Evolutionary conservation across 30 jellyfish, hydroid and myxozoan species (phyloP).

Genomic region (Cassiopea xamachana): DNA sequence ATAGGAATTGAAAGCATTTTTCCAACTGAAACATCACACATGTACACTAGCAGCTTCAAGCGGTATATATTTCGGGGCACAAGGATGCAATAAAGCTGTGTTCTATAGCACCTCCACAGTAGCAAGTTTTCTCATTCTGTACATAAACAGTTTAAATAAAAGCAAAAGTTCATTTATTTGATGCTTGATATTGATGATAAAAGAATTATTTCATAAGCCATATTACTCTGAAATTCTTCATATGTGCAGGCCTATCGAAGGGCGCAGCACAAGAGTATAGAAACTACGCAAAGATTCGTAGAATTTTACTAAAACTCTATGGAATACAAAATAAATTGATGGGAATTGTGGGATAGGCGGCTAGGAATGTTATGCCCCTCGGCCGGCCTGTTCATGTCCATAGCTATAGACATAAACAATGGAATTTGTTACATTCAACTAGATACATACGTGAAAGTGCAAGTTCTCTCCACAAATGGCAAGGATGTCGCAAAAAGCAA

Average conservation of each 20-base stretch:
- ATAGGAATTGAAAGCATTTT: too few relatives aligned
- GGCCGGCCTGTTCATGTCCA: not conserved
- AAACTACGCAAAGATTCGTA: not conserved
- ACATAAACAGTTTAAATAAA: too few relatives aligned
- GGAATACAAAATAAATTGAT: not conserved
- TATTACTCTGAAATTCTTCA: not conserved
- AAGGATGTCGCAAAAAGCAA: constrained; percentile 92
- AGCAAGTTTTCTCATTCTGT: too few relatives aligned
- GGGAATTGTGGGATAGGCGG: not conserved
- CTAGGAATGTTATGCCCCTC: not conserved
- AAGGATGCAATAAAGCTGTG: too few relatives aligned
- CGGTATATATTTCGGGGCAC: too few relatives aligned
- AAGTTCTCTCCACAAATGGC: constrained; percentile 88
- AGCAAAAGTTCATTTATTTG: too few relatives aligned
- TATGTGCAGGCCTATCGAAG: not conserved
- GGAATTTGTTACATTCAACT: constrained; percentile 22
- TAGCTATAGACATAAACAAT: constrained; percentile 5
- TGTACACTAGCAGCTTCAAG: too few relatives aligned
- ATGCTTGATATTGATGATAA: too few relatives aligned
- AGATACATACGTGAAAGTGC: constrained; percentile 97
- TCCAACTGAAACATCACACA: too few relatives aligned
- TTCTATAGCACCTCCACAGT: too few relatives aligned
- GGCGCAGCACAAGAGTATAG: not conserved
- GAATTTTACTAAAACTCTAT: not conserved
- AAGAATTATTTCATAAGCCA: too few relatives aligned